These are phyloP conservation scores for Caradrina kadenii DNA, from an alignment of 2,888 invertebrate species.

Conservation along the genomic window DNA sequence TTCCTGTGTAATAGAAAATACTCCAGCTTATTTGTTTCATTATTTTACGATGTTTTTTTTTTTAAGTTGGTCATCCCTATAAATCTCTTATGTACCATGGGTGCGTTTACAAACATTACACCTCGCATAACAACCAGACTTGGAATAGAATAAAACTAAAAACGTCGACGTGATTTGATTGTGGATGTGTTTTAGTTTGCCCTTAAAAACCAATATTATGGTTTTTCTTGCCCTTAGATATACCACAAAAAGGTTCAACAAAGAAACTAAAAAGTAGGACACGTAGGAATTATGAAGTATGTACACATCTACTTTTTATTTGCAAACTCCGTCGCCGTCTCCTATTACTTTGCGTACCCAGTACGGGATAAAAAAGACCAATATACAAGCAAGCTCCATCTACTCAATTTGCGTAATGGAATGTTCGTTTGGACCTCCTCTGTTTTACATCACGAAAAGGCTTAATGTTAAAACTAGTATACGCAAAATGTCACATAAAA, in stretches of 20 bases:
- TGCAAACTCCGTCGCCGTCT: conserved; percentile 35
- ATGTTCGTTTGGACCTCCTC: conserved; percentile 37
- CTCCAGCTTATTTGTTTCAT: too few species aligned
- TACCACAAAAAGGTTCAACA: conserved; percentile 29
- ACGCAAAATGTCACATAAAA: conserved; percentile 46
- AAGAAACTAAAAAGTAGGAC: conserved; percentile 42
- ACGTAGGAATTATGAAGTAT: conserved; percentile 48
- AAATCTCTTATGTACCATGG: too few species aligned
- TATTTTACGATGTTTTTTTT: too few species aligned
- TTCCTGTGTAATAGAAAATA: too few species aligned
- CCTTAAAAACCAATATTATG: conserved; percentile 14
- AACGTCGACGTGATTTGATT: too few species aligned
- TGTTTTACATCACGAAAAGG: conserved; percentile 52
- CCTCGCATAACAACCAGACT: too few species aligned
- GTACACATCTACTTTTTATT: conserved; percentile 39
- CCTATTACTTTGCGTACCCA: conserved; percentile 37
- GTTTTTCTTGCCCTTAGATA: conserved; percentile 1
- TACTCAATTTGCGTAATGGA: conserved; percentile 63
- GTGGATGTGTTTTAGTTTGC: neutral
- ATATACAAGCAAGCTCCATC: conserved; percentile 31
- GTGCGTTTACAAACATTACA: too few species aligned
- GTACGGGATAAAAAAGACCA: conserved; percentile 32
- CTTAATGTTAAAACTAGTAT: conserved; percentile 49
- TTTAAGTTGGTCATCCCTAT: too few species aligned
- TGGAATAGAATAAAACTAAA: neutral